phyloP scores from a whole-genome alignment of 2,113 vertebrate genomes.

The human region DNA sequence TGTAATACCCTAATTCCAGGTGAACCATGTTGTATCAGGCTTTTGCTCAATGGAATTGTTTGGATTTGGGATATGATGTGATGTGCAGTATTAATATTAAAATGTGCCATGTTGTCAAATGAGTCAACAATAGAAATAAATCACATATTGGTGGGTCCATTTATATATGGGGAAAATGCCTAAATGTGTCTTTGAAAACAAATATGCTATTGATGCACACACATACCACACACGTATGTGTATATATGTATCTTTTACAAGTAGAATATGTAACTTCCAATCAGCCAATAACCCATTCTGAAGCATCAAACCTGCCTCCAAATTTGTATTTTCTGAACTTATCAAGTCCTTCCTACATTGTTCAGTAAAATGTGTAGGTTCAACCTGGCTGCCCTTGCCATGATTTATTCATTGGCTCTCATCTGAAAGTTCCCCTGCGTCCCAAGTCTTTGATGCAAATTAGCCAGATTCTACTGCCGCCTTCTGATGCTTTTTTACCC shows the following conservation, averaged over 20 bases:
- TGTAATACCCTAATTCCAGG: not conserved
- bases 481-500: not conserved
- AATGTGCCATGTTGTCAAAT: not conserved
- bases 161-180: not conserved
- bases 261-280: not conserved
- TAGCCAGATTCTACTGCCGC: not conserved
- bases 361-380: not conserved
- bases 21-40: not conserved
- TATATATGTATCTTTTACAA: not conserved
- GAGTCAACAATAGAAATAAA: not conserved
- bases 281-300: not conserved
- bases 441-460: constrained; percentile 23
- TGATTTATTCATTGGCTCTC: constrained; percentile 5
- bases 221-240: no score
- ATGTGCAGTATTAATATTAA: not conserved
- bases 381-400: not conserved
- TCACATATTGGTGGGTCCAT: not conserved
- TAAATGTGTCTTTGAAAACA: not conserved
- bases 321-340: not conserved
- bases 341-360: not conserved
- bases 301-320: not conserved
- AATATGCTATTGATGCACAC: not conserved
- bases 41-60: not conserved
- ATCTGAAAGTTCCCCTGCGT: not conserved
- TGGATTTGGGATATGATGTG: not conserved